These are phyloP conservation scores for Neria commutata DNA, from an alignment of 2,888 invertebrate species.

Conservation along the genomic window DNA sequence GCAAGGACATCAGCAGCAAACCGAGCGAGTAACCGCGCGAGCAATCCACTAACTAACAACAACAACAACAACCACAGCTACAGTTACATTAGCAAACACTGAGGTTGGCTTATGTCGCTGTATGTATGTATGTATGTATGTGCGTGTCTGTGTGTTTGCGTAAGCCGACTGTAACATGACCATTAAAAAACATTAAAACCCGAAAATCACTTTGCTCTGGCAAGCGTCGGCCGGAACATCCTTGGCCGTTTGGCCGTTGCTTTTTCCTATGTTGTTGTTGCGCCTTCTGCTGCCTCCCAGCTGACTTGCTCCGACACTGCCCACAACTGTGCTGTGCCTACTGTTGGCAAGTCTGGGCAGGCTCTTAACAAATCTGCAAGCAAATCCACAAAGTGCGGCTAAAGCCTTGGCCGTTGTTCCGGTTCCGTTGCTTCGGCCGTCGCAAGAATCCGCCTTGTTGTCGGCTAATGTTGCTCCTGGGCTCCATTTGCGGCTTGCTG, in stretches of 20 bases:
- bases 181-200: conserved; percentile 55
- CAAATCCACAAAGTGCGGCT: conserved; percentile 52
- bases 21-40: neutral
- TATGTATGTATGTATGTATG: conserved; percentile 1
- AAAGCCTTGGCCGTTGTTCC: conserved; percentile 32
- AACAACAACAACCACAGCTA: conserved; percentile 3
- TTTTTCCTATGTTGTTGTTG: conserved; percentile 51
- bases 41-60: neutral
- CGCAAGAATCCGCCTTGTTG: neutral
- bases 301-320: neutral
- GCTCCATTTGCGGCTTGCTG: neutral
- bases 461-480: too few relatives aligned
- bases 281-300: conserved; percentile 6
- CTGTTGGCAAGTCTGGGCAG: conserved; percentile 22
- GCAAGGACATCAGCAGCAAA: conserved; percentile 51
- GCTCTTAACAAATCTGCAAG: neutral
- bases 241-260: too few relatives aligned
- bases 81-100: conserved; percentile 7
- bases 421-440: neutral
- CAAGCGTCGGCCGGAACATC: too few relatives aligned
- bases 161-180: conserved; percentile 44
- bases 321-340: neutral
- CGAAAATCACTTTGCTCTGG: conserved; percentile 50
- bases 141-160: conserved; percentile 15
- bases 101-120: neutral